Evolutionary conservation across 2,797 vertebrate species (phyloP), one percentile per base, ranked within the genome.

Genomic region (Spinus olivaceus): DNA sequence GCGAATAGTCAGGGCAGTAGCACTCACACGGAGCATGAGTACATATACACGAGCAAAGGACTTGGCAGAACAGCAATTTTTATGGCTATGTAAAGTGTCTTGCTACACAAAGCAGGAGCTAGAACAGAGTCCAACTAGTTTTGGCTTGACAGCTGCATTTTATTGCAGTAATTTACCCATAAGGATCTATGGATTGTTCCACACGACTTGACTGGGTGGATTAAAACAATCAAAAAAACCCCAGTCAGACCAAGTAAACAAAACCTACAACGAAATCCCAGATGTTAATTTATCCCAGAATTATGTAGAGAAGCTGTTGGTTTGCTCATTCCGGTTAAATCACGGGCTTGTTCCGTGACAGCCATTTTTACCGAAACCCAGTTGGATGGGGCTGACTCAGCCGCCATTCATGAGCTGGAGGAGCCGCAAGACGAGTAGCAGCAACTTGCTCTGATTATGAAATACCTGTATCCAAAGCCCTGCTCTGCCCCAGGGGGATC

Each of bases 341-440:
- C 2, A 1, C 2, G 1, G 49, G 27, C 28, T 77, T 41, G 53
- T 35, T 74, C 53, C 61, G 46, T 60, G 51, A 17, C 2, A 79
- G 47, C 25, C 73, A 39, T 32, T 88, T 60, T 64, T 28, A 77
- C 33, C 3, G 11, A 39, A 77, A 87, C 14, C 11, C 64, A 50
- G 66, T 4, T 8, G 67, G 64, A 53, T 30, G 35, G 37, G 60
- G 41, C 79, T 96, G 96, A 95, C 84, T 96, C 95, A 96, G 67
- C 21, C 22, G 73, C 46, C 84, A 50, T 6, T 87, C 79, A 92
- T 0, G 0, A 86, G 56, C 35, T 60, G 57, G 46, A 83, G 72
- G 27, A 90, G 53, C 32, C 1, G 3, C 21, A 47, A 61, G 74
- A 44, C 4, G 1, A 94, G 94, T 23, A 90, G 76, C 8, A 4